Conservation (phyloP, 2,797 vertebrate genomes). For the Ficedula albicollis region DNA sequence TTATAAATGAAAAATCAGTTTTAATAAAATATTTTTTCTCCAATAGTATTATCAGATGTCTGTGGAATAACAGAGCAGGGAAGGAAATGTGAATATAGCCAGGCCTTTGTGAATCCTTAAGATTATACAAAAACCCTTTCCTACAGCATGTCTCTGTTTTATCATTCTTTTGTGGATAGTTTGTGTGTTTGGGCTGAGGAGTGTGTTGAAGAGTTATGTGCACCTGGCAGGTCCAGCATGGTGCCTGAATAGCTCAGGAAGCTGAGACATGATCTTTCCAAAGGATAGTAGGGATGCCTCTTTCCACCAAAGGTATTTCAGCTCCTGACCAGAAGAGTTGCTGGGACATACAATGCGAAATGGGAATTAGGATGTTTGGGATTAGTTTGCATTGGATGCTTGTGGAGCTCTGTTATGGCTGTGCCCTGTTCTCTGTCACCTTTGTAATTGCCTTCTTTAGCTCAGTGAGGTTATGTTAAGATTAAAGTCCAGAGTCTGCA, state of each 20-base stretch:
- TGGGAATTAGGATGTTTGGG: not conserved
- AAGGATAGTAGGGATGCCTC: not conserved
- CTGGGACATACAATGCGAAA: not conserved
- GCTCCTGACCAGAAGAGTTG: not conserved
- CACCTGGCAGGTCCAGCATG: not conserved
- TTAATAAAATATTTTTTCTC: not conserved
- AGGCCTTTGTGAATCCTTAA: not conserved
- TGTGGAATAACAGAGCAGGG: not conserved
- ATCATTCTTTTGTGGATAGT: not conserved
- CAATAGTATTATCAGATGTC: not conserved
- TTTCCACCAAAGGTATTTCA: not conserved
- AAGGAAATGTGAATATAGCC: not conserved
- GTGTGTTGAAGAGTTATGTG: not conserved
- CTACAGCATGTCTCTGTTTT: not conserved
- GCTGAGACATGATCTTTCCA: not conserved
- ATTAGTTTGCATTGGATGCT: not conserved
- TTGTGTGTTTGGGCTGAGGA: not conserved
- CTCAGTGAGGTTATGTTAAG: not conserved
- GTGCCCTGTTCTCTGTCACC: not conserved
- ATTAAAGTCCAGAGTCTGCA: not conserved
- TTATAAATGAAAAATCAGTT: not conserved
- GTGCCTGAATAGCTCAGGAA: not conserved
- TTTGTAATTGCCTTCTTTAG: not conserved
- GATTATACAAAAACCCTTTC: not conserved
- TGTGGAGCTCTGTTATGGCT: not conserved